Evolutionary conservation across 2,888 invertebrate genomes (phyloP), one percentile per base, ranked within the genome.

Genomic region (Eupelmus urozonus): DNA sequence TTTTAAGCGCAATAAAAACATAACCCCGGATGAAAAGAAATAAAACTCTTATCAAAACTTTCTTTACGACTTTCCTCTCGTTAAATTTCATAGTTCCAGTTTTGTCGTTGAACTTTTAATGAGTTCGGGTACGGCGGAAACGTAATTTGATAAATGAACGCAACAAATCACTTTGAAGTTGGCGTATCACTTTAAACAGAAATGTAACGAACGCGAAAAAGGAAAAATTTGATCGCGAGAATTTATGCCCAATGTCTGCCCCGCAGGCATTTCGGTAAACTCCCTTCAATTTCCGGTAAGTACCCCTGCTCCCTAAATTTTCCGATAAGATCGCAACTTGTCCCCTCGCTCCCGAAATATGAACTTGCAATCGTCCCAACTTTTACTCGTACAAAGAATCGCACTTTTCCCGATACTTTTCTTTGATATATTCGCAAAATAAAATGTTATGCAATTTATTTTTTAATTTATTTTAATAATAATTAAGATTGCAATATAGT

Each of bases 321-420:
- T 84, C 82, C 84, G 88, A 88, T 87, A 87, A 82, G 20, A 84
- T 85, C 87, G 71, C 87, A 87, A 86, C 85, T 87, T 87, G 87
- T 87, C 87, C 86, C 86, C 82, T 83, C 80, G 42, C 82, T 81
- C 78, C 77, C 72, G 34, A 23, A 60, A 29, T 60, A 67, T 20
- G 11, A 70, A 16, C 25, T 25, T 11, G 20, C 70, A 45, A 76
- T 67, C 76, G 29, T 45, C 55, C 59, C 23, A 1, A 57, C 49
- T n/a, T 74, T 66, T 49, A 34, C 45, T 74, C 13, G 25, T 40
- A 18, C 0, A 11, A 40, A n/a, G 16, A 25, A 13, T 59, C 13
- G 57, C 9, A 59, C 29, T n/a, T 59, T 29, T n/a, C 29, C 7
- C 2, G 18, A 4, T 51, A 20, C 45, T 20, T 45, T 51, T 20